Percentiles rank a stretch among this genome's conserved stretches.
Conservation (phyloP, 1,140 invertebrate genomes). For the Drosophila sucinea region DNA sequence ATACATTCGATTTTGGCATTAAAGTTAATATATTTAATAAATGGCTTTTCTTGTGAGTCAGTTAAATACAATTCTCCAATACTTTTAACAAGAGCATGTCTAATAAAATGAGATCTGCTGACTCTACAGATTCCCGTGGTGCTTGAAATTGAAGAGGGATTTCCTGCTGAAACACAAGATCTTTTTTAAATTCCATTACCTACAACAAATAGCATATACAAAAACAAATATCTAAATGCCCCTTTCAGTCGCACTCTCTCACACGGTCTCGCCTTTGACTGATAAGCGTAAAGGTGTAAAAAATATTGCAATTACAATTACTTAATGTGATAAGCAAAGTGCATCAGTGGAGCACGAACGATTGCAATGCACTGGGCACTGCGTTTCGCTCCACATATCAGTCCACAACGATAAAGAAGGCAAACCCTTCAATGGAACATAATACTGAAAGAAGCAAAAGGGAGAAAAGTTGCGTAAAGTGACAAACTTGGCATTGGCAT, state of each 20-base stretch:
- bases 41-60: too few relatives aligned
- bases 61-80: too few relatives aligned
- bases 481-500: constrained; percentile 40
- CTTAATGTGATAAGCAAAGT: constrained; percentile 13
- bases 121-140: neutral
- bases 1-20: too few relatives aligned
- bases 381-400: neutral
- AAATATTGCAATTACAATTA: constrained; percentile 36
- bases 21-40: too few relatives aligned
- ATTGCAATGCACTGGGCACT: too few relatives aligned
- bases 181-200: too few relatives aligned
- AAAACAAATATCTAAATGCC: neutral
- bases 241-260: neutral
- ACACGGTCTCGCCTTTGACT: constrained; percentile 13
- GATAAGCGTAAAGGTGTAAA: constrained; percentile 56
- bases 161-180: constrained; percentile 13
- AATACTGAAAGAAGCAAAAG: neutral
- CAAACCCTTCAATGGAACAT: neutral
- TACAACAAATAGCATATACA: too few relatives aligned
- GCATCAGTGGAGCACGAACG: constrained; percentile 23
- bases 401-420: constrained; percentile 6
- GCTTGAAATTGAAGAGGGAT: constrained; percentile 4
- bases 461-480: constrained; percentile 3
- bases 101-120: neutral
- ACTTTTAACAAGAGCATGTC: neutral